phyloP scores from a whole-genome alignment of 2,797 vertebrate genomes.

The Coregonus suidteri region DNA sequence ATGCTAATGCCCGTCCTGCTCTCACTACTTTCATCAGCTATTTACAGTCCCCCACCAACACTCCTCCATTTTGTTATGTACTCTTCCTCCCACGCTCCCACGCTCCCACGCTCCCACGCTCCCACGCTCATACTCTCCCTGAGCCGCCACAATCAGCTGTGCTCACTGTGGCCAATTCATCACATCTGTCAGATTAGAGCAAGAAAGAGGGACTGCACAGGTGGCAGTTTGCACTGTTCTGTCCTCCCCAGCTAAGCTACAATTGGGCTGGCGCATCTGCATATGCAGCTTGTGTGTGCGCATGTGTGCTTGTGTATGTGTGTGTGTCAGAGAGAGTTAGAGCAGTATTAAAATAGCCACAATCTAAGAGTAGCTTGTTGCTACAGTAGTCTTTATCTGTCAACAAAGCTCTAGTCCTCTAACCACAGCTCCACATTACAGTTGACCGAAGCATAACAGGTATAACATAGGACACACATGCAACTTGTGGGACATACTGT shows the following conservation, averaged over 20 bases:
- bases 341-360: not conserved
- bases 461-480: not conserved
- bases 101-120: constrained; percentile 59
- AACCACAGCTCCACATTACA: not conserved
- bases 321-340: not conserved
- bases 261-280: constrained; percentile 36
- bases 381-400: not conserved
- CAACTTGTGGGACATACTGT: not conserved
- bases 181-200: constrained; percentile 72
- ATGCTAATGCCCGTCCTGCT: constrained; percentile 62
- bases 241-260: constrained; percentile 47
- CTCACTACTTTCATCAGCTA: constrained; percentile 65
- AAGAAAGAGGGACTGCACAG: constrained; percentile 56
- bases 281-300: constrained; percentile 12
- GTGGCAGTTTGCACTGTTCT: constrained; percentile 53
- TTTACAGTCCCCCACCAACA: constrained; percentile 71
- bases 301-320: constrained; percentile 1
- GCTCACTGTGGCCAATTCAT: constrained; percentile 61
- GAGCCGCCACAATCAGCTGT: constrained; percentile 56
- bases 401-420: not conserved
- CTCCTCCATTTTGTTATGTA: constrained; percentile 76
- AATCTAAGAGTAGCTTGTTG: not conserved
- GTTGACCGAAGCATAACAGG: not conserved
- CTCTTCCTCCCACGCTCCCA: constrained; percentile 66
- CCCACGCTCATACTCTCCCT: constrained; percentile 60